phyloP scores from a whole-genome alignment of 2,113 vertebrate genomes.

The Eidolon helvum region DNA sequence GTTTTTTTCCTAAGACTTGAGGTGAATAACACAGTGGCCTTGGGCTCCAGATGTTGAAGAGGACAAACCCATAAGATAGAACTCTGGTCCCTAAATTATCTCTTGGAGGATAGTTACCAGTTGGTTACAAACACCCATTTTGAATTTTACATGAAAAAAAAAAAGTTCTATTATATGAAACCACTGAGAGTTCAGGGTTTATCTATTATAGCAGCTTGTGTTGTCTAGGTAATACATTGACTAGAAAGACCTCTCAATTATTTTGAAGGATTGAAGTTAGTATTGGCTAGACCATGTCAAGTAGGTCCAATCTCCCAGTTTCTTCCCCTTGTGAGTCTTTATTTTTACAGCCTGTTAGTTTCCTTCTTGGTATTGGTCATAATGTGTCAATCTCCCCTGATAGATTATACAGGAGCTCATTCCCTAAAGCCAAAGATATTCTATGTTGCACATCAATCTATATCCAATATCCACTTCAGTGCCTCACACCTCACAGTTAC shows the following conservation, averaged over 20 bases:
- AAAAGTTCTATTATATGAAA: background rate
- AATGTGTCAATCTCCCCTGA: background rate
- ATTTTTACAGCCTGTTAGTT: background rate
- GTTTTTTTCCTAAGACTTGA: background rate
- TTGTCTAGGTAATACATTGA: background rate
- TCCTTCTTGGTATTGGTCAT: background rate
- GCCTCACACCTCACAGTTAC: background rate
- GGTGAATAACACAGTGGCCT: background rate
- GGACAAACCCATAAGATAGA: background rate
- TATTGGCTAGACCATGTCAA: background rate
- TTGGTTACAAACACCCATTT: background rate
- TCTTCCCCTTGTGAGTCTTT: background rate
- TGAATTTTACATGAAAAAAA: background rate
- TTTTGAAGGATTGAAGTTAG: background rate
- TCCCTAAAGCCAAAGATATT: background rate
- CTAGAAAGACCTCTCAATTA: background rate
- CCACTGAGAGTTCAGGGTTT: background rate
- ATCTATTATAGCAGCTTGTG: background rate
- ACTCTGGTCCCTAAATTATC: background rate
- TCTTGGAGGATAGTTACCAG: background rate
- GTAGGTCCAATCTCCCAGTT: background rate
- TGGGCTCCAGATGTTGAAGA: background rate
- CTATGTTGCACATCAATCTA: background rate
- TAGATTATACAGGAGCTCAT: background rate
- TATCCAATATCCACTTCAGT: background rate